These are phyloP conservation scores for Meleagris gallopavo DNA, from an alignment of 2,113 vertebrate species.

Conservation along the genomic window DNA sequence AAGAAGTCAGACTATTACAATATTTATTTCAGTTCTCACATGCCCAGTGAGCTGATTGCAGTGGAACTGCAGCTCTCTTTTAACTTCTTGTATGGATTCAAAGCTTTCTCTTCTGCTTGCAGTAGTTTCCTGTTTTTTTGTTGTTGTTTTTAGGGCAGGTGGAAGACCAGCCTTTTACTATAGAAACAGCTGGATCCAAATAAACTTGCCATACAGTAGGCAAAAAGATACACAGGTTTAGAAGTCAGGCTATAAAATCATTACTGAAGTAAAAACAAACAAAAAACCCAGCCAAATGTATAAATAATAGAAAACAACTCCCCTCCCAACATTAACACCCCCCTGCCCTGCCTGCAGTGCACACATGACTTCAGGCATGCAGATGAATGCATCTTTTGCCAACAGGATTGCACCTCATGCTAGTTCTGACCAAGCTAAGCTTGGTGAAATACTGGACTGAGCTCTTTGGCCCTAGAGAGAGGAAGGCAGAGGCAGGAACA, in stretches of 20 bases:
- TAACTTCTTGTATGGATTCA: background rate
- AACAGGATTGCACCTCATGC: background rate
- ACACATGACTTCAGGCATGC: background rate
- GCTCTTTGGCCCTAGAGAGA: background rate
- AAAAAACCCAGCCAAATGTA: background rate
- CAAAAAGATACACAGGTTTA: background rate
- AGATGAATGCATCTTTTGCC: background rate
- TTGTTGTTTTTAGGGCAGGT: background rate
- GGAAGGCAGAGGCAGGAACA: background rate
- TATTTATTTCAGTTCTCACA: background rate
- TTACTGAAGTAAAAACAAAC: background rate
- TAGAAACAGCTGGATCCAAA: background rate
- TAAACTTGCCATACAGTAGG: background rate
- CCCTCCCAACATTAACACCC: background rate
- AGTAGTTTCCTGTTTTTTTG: background rate
- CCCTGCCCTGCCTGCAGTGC: too few species aligned
- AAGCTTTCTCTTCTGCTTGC: background rate
- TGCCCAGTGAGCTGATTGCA: background rate
- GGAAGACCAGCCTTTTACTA: background rate
- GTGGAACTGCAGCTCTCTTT: rapidly evolving
- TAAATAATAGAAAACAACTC: background rate
- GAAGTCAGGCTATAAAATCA: background rate
- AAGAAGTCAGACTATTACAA: background rate
- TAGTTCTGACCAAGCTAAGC: background rate
- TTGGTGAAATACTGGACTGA: background rate